These are phyloP conservation scores for Scolopax rusticola DNA, from an alignment of 2,797 vertebrate genomes.

Conservation along the genomic window DNA sequence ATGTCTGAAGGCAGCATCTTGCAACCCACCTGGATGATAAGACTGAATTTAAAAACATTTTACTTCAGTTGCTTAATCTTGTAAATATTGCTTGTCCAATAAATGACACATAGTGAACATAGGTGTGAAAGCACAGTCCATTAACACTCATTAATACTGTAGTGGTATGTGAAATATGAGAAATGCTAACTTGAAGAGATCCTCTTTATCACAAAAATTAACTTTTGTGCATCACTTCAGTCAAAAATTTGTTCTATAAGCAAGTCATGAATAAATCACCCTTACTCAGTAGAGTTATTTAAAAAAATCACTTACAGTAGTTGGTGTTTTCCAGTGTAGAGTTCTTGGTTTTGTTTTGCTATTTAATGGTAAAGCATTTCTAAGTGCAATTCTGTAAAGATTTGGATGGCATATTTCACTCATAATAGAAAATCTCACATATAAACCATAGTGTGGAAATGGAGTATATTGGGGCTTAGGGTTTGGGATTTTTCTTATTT, in stretches of 20 bases:
- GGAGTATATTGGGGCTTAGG: fast-evolving
- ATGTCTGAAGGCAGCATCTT: background rate
- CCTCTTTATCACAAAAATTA: background rate
- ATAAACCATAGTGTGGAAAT: background rate
- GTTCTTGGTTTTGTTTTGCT: background rate
- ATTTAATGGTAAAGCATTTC: background rate
- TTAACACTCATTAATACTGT: background rate
- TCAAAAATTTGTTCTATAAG: background rate
- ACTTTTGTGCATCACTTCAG: background rate
- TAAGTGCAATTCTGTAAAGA: background rate
- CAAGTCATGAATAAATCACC: background rate
- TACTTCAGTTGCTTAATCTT: background rate
- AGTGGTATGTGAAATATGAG: background rate
- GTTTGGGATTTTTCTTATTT: background rate
- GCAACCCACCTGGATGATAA: background rate
- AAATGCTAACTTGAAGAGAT: background rate
- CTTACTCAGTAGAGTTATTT: background rate
- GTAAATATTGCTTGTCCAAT: background rate
- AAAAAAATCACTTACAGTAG: background rate
- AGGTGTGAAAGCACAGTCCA: background rate
- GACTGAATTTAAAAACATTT: background rate
- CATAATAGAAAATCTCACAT: background rate
- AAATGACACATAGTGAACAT: background rate
- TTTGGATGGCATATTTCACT: background rate
- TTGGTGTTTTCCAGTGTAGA: background rate